Evolutionary conservation across 2,888 invertebrate species (phyloP).

Genomic region (Cheilosia urbana): DNA sequence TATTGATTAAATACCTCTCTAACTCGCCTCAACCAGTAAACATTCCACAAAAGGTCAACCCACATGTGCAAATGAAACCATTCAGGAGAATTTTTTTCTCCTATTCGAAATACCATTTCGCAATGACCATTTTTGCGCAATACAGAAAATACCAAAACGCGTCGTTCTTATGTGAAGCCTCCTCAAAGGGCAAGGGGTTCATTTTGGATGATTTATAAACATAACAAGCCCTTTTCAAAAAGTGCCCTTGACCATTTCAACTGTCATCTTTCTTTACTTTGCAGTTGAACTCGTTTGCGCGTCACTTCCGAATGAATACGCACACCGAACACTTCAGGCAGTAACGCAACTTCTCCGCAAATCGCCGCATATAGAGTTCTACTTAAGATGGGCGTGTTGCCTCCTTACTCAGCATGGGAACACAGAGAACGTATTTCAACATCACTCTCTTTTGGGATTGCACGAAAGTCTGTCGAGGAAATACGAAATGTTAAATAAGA

Average conservation of each 20-base stretch:
- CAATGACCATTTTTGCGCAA: too few species aligned
- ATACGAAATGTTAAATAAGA: slow-evolving; percentile 92
- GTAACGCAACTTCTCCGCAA: slow-evolving; percentile 90
- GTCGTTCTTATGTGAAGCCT: too few species aligned
- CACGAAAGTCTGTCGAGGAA: slow-evolving; percentile 92
- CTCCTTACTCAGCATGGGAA: slow-evolving; percentile 88
- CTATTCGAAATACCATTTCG: too few species aligned
- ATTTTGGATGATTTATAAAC: background rate
- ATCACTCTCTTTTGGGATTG: slow-evolving; percentile 88
- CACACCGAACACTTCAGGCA: slow-evolving; percentile 89
- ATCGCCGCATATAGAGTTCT: slow-evolving; percentile 94
- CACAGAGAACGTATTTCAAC: slow-evolving; percentile 86
- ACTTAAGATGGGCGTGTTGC: slow-evolving; percentile 91
- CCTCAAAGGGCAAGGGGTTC: too few species aligned
- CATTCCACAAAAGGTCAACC: too few species aligned
- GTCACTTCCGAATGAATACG: slow-evolving; percentile 89
- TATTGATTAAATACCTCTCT: too few species aligned
- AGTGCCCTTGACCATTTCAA: background rate
- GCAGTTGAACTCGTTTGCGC: slow-evolving; percentile 91
- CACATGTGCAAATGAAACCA: background rate
- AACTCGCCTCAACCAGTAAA: too few species aligned
- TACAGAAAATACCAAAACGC: too few species aligned
- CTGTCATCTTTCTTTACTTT: slow-evolving; percentile 22
- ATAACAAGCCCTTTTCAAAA: background rate
- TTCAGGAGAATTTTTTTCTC: too few species aligned